A percentile compares a stretch with the other conserved stretches of the same genome.
Evolutionary conservation across 2,113 vertebrate species (phyloP).

Genomic region (Peromyscus polionotus): DNA sequence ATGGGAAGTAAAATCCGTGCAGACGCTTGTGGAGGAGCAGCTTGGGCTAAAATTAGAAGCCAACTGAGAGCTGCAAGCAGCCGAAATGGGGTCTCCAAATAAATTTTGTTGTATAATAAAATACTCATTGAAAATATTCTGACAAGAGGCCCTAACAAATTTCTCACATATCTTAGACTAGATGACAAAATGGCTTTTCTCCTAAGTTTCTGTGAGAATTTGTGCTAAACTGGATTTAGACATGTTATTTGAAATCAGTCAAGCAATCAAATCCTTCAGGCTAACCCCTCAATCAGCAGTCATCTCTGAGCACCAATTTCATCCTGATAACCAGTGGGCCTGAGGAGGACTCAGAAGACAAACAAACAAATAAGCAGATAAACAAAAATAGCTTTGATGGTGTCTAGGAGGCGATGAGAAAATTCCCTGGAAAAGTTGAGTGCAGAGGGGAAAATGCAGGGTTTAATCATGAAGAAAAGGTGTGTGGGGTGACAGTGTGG

Average conservation of each 20-base stretch:
- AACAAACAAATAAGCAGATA: slow-evolving; percentile 65
- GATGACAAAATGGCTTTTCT: slow-evolving; percentile 66
- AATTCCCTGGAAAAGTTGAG: neutral
- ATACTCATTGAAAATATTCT: slow-evolving; percentile 81
- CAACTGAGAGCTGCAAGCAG: slow-evolving; percentile 68
- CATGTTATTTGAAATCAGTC: slow-evolving; percentile 66
- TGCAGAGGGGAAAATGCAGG: neutral
- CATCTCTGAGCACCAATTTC: slow-evolving; percentile 33
- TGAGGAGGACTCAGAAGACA: slow-evolving; percentile 41
- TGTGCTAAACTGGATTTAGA: slow-evolving; percentile 64
- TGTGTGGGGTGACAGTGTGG: neutral
- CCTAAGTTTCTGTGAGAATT: slow-evolving; percentile 59
- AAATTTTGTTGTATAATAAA: slow-evolving; percentile 83
- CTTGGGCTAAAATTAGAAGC: slow-evolving; percentile 77
- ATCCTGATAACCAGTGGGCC: slow-evolving; percentile 54
- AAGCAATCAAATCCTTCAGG: slow-evolving; percentile 67
- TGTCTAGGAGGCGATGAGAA: neutral
- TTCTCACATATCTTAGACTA: slow-evolving; percentile 68
- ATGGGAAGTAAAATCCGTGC: slow-evolving; percentile 59
- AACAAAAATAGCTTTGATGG: slow-evolving; percentile 12
- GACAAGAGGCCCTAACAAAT: slow-evolving; percentile 74
- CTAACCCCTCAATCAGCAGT: slow-evolving; percentile 68
- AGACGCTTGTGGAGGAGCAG: slow-evolving; percentile 64
- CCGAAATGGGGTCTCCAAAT: slow-evolving; percentile 77
- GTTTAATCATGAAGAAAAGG: neutral